phyloP scores from a whole-genome alignment of 2,888 invertebrate species.

The Eretmocerus hayati region DNA sequence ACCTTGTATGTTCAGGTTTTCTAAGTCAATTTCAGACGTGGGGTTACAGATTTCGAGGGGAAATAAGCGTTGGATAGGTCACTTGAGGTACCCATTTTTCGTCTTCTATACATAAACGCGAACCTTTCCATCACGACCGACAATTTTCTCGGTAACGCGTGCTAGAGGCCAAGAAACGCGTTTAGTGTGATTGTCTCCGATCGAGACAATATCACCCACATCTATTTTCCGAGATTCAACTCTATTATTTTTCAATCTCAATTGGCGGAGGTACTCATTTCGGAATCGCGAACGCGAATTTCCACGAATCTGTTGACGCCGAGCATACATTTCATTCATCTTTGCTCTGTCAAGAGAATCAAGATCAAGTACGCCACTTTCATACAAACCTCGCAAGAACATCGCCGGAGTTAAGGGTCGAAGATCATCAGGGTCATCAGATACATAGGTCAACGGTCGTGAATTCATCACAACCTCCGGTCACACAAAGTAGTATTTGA shows the following conservation, averaged over 20 bases:
- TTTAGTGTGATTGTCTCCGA: constrained; percentile 12
- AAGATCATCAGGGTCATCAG: constrained; percentile 10
- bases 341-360: constrained; percentile 7
- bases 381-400: constrained; percentile 18
- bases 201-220: constrained; percentile 23
- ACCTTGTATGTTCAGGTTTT: no score
- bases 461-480: constrained; percentile 37
- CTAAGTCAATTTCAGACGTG: no score
- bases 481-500: constrained; percentile 34
- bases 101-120: constrained; percentile 22
- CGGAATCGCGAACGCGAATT: constrained; percentile 16
- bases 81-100: constrained; percentile 13
- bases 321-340: neutral
- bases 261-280: constrained; percentile 19
- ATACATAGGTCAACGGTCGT: constrained; percentile 35
- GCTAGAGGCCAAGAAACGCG: neutral
- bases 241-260: neutral
- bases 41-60: constrained; percentile 26
- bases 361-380: constrained; percentile 10
- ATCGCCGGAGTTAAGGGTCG: constrained; percentile 6
- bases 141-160: constrained; percentile 17
- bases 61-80: constrained; percentile 23
- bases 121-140: constrained; percentile 17
- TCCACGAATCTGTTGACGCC: constrained; percentile 9
- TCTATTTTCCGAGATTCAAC: constrained; percentile 4